Evolutionary conservation across 2,113 vertebrate species (phyloP).

Genomic region (Speoplatyrhinus poulsoni): DNA sequence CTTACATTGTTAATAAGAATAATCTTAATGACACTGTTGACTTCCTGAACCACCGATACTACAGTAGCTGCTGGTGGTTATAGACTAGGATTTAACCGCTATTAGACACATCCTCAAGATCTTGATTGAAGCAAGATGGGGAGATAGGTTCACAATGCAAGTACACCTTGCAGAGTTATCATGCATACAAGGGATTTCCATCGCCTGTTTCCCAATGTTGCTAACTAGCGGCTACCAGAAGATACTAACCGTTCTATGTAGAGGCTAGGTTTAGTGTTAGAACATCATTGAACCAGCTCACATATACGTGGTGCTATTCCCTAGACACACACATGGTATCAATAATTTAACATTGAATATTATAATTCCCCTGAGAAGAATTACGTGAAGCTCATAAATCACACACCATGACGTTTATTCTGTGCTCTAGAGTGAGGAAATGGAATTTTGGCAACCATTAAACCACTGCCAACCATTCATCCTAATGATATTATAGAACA

Average conservation of each 20-base stretch:
- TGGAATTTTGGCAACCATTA: slow-evolving; percentile 55
- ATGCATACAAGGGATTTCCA: background rate
- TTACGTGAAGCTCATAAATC: slow-evolving; percentile 68
- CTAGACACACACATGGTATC: slow-evolving; percentile 53
- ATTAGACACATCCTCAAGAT: background rate
- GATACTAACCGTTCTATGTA: slow-evolving; percentile 6
- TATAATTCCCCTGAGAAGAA: slow-evolving; percentile 60
- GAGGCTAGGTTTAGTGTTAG: slow-evolving; percentile 17
- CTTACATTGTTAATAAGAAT: too few relatives aligned
- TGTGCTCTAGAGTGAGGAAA: slow-evolving; percentile 51
- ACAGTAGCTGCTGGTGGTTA: background rate
- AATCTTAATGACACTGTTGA: background rate
- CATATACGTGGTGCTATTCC: slow-evolving; percentile 43
- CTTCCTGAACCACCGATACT: background rate
- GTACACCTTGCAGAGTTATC: background rate
- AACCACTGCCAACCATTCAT: slow-evolving; percentile 45
- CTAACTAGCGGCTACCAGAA: too few relatives aligned
- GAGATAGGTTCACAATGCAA: background rate
- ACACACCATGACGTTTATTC: slow-evolving; percentile 59
- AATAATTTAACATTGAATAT: slow-evolving; percentile 62
- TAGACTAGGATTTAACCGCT: background rate
- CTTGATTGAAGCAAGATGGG: background rate
- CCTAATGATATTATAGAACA: slow-evolving; percentile 46
- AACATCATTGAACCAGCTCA: slow-evolving; percentile 45
- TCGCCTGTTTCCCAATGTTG: background rate